Percentiles rank a stretch among this genome's conserved stretches.
These are phyloP conservation scores for Salvelinus alpinus DNA, from an alignment of 2,113 vertebrate species.

Conservation along the genomic window DNA sequence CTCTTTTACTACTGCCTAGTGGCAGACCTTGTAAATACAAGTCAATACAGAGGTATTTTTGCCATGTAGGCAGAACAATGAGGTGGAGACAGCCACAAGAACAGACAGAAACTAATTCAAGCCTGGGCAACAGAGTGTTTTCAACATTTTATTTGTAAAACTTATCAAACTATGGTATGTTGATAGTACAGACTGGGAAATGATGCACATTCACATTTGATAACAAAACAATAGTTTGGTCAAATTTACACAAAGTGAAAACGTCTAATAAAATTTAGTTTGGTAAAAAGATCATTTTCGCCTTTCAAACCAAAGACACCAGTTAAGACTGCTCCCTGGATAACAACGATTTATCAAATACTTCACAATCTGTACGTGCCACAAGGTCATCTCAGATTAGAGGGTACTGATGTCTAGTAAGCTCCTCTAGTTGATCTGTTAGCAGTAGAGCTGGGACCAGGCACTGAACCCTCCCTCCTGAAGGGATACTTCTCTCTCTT, in stretches of 20 bases:
- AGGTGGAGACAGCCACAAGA: too few species aligned
- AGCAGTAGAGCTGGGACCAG: too few species aligned
- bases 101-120: too few species aligned
- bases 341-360: background rate
- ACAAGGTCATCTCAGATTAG: background rate
- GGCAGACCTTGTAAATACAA: too few species aligned
- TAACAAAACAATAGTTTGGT: background rate
- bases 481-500: too few species aligned
- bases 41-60: too few species aligned
- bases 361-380: background rate
- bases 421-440: background rate
- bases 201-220: background rate
- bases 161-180: background rate
- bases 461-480: too few species aligned
- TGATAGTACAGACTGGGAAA: background rate
- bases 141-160: constrained; percentile 1
- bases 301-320: background rate
- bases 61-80: too few species aligned
- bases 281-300: background rate
- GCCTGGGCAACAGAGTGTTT: too few species aligned
- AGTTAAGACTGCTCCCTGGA: background rate
- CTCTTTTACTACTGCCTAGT: too few species aligned
- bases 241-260: background rate
- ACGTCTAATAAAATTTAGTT: too few species aligned
- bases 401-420: too few species aligned